These are phyloP conservation scores for Drosophila pachea DNA, from an alignment of 1,140 invertebrate species.

Conservation along the genomic window DNA sequence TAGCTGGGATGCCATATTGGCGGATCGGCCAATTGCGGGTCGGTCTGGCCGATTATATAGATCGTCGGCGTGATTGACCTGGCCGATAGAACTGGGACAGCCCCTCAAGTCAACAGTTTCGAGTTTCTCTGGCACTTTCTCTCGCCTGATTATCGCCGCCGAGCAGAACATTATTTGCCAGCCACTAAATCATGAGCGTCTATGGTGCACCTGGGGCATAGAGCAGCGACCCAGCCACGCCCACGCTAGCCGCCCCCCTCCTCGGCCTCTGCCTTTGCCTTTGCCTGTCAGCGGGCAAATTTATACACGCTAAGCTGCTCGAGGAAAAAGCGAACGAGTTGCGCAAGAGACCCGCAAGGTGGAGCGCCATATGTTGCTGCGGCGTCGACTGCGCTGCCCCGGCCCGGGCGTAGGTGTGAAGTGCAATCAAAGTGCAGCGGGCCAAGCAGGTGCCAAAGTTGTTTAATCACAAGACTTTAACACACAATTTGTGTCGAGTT, in stretches of 20 bases:
- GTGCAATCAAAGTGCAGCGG: conserved; percentile 62
- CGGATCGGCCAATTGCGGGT: too few species aligned
- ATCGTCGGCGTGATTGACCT: too few species aligned
- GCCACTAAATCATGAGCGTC: conserved; percentile 36
- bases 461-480: conserved; percentile 70
- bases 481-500: conserved; percentile 56
- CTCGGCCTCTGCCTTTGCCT: too few species aligned
- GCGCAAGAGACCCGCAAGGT: conserved; percentile 54
- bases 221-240: neutral
- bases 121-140: conserved; percentile 2
- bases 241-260: neutral
- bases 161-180: conserved; percentile 36
- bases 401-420: conserved; percentile 51
- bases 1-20: too few species aligned
- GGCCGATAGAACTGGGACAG: too few species aligned
- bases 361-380: conserved; percentile 30
- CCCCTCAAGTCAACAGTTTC: neutral
- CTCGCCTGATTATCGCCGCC: conserved; percentile 18
- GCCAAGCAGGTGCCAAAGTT: conserved; percentile 62
- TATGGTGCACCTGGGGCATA: conserved; percentile 13
- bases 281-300: conserved; percentile 59
- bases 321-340: conserved; percentile 39
- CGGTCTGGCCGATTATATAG: too few species aligned
- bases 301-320: conserved; percentile 38
- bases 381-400: neutral